These are phyloP conservation scores for Altica lythri DNA, from an alignment of 2,888 invertebrate genomes.

Conservation along the genomic window DNA sequence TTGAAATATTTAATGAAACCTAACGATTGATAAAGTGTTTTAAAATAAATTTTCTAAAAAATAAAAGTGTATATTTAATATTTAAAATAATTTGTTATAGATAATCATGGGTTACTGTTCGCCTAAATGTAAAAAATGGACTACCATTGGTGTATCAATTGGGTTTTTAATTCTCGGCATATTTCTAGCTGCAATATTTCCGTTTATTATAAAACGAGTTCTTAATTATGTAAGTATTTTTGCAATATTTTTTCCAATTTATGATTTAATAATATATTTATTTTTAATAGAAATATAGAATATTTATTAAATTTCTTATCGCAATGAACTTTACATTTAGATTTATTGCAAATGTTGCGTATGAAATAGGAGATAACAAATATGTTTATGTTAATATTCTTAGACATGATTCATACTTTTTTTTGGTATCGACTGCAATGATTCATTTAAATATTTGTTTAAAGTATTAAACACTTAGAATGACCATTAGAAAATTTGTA, in stretches of 20 bases:
- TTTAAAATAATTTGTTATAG: neutral
- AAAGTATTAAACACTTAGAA: too few relatives aligned
- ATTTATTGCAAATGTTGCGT: neutral
- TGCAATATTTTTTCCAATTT: neutral
- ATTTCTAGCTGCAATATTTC: conserved; percentile 36
- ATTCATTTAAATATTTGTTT: too few relatives aligned
- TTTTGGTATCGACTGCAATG: too few relatives aligned
- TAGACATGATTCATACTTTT: neutral
- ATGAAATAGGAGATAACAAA: neutral
- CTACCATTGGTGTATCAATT: conserved; percentile 38
- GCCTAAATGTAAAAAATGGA: conserved; percentile 44
- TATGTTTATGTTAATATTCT: neutral
- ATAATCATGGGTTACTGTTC: conserved; percentile 30
- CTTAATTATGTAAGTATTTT: conserved; percentile 40
- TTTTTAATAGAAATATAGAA: too few relatives aligned
- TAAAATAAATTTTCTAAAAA: neutral
- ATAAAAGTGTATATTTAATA: neutral
- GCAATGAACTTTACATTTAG: too few relatives aligned
- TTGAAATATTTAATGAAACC: too few relatives aligned
- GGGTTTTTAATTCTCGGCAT: conserved; percentile 42
- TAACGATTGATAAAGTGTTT: too few relatives aligned
- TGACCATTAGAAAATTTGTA: too few relatives aligned
- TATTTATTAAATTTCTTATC: too few relatives aligned
- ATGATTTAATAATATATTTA: too few relatives aligned
- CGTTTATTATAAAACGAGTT: conserved; percentile 31